These are phyloP conservation scores for Cepaea hortensis DNA, from an alignment of 2,888 invertebrate species.

Conservation along the genomic window DNA sequence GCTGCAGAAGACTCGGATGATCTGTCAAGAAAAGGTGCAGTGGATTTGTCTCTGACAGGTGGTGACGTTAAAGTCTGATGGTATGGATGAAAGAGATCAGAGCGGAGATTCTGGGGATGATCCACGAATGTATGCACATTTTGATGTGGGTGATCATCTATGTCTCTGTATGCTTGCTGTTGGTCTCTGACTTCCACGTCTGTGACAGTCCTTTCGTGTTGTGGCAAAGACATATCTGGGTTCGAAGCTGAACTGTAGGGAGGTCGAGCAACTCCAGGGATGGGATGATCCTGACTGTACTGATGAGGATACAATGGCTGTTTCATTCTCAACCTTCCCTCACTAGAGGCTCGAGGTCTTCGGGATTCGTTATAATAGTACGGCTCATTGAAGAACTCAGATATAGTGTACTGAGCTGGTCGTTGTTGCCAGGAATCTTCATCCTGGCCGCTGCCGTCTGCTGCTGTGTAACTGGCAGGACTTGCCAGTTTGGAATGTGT, in stretches of 20 bases:
- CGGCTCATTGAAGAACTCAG: constrained; percentile 21
- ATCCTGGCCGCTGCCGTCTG: constrained; percentile 3
- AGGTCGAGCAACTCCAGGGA: not conserved
- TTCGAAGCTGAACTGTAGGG: constrained; percentile 26
- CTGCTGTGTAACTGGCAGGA: not conserved
- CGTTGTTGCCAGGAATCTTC: not conserved
- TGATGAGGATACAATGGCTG: not conserved
- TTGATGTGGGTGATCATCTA: not conserved
- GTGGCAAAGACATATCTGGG: constrained; percentile 37
- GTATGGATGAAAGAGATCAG: not conserved
- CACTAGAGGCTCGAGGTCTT: constrained; percentile 50
- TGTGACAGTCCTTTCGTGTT: not conserved
- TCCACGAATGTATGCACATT: not conserved
- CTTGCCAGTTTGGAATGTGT: constrained; percentile 24
- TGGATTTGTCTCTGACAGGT: not conserved
- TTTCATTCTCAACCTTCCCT: constrained; percentile 33
- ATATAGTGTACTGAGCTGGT: not conserved
- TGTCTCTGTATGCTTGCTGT: not conserved
- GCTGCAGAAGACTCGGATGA: not conserved
- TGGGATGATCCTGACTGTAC: not conserved
- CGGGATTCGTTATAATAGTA: constrained; percentile 14
- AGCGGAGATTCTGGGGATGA: not conserved
- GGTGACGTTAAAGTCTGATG: not conserved
- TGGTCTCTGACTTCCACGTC: not conserved
- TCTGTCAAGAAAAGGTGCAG: not conserved